phyloP scores from a whole-genome alignment of 2,888 invertebrate species.

The Marronus borbonicus region DNA sequence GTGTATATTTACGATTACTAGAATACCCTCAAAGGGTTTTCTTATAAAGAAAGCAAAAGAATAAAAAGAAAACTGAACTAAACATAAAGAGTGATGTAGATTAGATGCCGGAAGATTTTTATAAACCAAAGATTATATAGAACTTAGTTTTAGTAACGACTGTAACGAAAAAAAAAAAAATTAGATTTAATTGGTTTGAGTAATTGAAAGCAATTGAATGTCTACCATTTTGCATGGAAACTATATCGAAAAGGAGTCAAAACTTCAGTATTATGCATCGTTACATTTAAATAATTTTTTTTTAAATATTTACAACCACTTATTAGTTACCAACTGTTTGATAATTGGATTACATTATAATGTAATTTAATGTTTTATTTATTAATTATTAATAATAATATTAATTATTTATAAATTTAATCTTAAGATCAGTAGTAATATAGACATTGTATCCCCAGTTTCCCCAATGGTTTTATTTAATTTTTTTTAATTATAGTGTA shows the following conservation, averaged over 20 bases:
- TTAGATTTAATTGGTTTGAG: constrained; percentile 8
- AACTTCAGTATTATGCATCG: constrained; percentile 3
- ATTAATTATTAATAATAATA: too few species aligned
- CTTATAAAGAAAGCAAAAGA: constrained; percentile 44
- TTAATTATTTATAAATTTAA: neutral
- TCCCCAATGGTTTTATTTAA: too few species aligned
- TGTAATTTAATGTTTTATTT: neutral
- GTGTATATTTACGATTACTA: constrained; percentile 35
- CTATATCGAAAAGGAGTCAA: constrained; percentile 5
- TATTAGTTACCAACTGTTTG: neutral
- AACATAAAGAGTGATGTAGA: constrained; percentile 44
- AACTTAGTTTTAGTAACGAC: constrained; percentile 37
- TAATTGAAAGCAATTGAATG: constrained; percentile 39
- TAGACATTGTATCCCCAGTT: too few species aligned
- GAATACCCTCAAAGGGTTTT: constrained; percentile 38
- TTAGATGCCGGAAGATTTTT: constrained; percentile 46
- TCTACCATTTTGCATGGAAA: constrained; percentile 36
- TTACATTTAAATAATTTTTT: neutral
- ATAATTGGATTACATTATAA: constrained; percentile 7
- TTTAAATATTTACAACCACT: neutral
- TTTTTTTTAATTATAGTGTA: too few species aligned
- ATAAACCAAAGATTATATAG: constrained; percentile 47
- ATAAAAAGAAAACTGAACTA: constrained; percentile 34
- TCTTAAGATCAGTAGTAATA: neutral
- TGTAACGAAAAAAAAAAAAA: constrained; percentile 10